Evolutionary conservation across 2,797 vertebrate species (phyloP), one percentile per base, ranked within the genome.

Genomic region (Pipistrellus kuhlii): DNA sequence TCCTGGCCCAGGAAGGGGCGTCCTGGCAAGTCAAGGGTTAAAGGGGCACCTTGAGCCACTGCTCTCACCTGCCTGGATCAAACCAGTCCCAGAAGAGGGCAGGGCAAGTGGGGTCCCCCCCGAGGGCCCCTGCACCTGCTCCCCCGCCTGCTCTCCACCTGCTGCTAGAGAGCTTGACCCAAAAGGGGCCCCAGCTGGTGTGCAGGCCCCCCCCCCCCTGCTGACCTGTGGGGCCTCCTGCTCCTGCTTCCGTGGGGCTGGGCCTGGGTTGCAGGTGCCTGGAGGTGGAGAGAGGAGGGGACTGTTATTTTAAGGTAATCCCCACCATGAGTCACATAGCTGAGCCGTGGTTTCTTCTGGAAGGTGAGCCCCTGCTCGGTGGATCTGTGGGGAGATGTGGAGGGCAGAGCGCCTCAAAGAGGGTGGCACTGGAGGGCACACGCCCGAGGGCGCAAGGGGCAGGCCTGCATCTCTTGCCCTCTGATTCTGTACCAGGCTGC

Each of bases 261-360:
- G 44, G 77, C 66, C 25, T 12, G 20, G 3, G 9, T 41, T 41
- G 32, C 7, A 68, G 73, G 71, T 73, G 72, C 80, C 46, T 59
- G 55, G 35, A 75, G 23, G 32, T 64, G 11, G 91, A 21, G 25
- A 68, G 25, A 89, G 35, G 21, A 44, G 13, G 44, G 59, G 8
- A 27, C 20, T 73, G 8, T 48, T 77, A 62, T 66, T 89, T 85
- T n/a, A 66, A 94, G 38, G 91, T n/a, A 88, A 84, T 84, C 68
- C 86, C 53, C 51, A 41, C 8, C n/a, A 46, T 44, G 44, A 88
- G 71, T 85, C 86, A 82, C 0, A 0, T n/a, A 77, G 62, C 83
- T 73, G 44, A 88, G 62, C 32, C 10, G 23, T 55, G 55, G 78
- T 35, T 66, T 30, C 44, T 64, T 85, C 84, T 77, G 38, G 90